A percentile compares a stretch with the other conserved stretches of the same genome.
phyloP scores from a whole-genome alignment of 2,113 vertebrate species.

The Petaurus breviceps region DNA sequence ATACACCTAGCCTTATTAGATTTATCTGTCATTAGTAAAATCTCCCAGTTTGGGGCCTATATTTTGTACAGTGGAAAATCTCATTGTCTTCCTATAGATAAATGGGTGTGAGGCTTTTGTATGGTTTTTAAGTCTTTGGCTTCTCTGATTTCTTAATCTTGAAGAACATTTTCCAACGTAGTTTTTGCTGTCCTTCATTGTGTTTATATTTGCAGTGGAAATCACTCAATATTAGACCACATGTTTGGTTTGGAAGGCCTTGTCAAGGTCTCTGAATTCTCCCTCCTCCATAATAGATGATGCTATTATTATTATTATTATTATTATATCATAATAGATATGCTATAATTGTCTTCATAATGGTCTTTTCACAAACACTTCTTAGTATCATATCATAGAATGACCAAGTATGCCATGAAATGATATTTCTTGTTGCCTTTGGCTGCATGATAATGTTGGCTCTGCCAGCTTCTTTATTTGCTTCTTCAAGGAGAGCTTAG shows the following conservation, averaged over 20 bases:
- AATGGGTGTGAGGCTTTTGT: background rate
- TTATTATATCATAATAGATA: background rate
- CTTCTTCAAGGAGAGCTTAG: background rate
- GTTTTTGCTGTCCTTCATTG: background rate
- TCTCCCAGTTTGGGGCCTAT: background rate
- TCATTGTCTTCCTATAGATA: background rate
- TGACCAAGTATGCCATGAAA: background rate
- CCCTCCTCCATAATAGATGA: background rate
- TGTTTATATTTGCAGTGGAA: background rate
- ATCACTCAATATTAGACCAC: background rate
- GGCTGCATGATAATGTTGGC: background rate
- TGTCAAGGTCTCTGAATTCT: background rate
- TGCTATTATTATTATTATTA: too few relatives aligned
- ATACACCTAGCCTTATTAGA: background rate
- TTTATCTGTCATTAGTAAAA: background rate
- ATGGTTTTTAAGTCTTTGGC: background rate
- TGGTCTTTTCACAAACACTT: background rate
- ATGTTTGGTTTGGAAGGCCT: background rate
- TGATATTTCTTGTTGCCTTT: background rate
- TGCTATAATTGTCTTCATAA: background rate
- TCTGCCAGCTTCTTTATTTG: background rate
- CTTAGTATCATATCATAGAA: background rate
- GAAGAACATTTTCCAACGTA: background rate
- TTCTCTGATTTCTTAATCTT: background rate
- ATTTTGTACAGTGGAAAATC: background rate